These are phyloP conservation scores for Drosophila kuntzei DNA, from an alignment of 2,888 invertebrate genomes.

Conservation along the genomic window DNA sequence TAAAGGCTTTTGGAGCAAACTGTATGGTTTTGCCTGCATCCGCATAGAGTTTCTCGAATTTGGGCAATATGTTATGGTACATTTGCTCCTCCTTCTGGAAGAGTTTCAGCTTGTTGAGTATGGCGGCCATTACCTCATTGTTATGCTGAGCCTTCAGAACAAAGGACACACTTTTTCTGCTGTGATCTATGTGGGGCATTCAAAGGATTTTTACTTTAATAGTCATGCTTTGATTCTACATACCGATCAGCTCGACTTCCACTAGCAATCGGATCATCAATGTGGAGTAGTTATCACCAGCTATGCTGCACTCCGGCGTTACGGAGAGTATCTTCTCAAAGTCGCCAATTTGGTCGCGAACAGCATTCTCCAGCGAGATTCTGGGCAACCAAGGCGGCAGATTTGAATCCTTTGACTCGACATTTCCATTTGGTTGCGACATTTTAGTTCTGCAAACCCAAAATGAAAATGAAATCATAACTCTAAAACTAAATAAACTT, in stretches of 20 bases:
- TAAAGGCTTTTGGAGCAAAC: constrained; percentile 80
- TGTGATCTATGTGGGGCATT: constrained; percentile 57
- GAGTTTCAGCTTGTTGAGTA: constrained; percentile 69
- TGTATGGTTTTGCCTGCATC: constrained; percentile 72
- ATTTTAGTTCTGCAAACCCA: constrained; percentile 48
- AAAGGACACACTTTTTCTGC: constrained; percentile 66
- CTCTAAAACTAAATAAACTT: constrained; percentile 9
- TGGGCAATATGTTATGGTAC: constrained; percentile 80
- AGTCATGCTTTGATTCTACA: not conserved
- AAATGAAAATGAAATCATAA: constrained; percentile 6
- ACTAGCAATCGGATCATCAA: constrained; percentile 77
- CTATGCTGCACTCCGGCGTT: constrained; percentile 42
- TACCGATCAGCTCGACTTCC: constrained; percentile 77
- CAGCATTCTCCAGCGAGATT: constrained; percentile 72
- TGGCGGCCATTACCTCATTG: constrained; percentile 70
- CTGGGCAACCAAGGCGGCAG: constrained; percentile 74
- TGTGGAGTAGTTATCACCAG: constrained; percentile 79
- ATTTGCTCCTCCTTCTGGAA: constrained; percentile 83
- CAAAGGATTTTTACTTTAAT: not conserved
- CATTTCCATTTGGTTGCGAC: constrained; percentile 60
- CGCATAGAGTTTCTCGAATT: constrained; percentile 79
- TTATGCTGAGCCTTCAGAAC: constrained; percentile 75
- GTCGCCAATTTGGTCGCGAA: constrained; percentile 68
- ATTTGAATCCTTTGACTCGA: constrained; percentile 30
- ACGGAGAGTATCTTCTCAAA: constrained; percentile 66